These are phyloP conservation scores for Bombus ignitus DNA, from an alignment of 1,140 invertebrate genomes.

Conservation along the genomic window DNA sequence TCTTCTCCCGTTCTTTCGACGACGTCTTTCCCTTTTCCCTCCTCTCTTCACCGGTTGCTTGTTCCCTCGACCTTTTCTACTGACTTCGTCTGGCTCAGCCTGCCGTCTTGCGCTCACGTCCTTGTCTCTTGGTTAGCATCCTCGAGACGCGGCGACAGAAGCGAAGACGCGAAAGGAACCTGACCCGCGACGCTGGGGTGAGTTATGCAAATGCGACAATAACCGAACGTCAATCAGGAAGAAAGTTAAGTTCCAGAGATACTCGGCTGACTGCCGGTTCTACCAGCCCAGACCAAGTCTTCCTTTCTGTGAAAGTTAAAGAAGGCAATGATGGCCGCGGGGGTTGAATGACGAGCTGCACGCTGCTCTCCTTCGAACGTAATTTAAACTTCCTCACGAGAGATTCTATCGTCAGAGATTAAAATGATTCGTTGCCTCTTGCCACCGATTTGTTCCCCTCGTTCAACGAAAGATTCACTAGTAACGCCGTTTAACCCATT, in stretches of 20 bases:
- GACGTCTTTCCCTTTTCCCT: constrained; percentile 39
- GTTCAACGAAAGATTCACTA: neutral
- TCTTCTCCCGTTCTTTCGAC: constrained; percentile 62
- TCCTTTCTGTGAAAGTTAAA: constrained; percentile 61
- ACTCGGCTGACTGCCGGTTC: constrained; percentile 34
- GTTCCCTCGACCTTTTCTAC: neutral
- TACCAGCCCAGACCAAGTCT: neutral
- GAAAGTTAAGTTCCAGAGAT: constrained; percentile 75
- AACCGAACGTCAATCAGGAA: constrained; percentile 81
- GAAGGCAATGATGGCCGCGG: constrained; percentile 51
- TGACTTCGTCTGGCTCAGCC: neutral
- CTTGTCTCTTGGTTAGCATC: constrained; percentile 65
- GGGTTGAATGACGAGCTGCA: constrained; percentile 40
- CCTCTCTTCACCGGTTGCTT: constrained; percentile 12
- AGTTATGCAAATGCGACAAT: constrained; percentile 81
- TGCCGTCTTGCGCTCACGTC: constrained; percentile 32
- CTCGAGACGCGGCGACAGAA: constrained; percentile 56
- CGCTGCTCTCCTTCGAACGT: constrained; percentile 49
- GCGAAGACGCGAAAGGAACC: constrained; percentile 41
- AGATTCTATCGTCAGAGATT: constrained; percentile 40
- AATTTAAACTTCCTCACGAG: constrained; percentile 62
- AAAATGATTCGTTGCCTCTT: constrained; percentile 39
- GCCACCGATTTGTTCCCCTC: neutral
- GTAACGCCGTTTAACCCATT: neutral
- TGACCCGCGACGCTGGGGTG: constrained; percentile 46